Conservation (phyloP, 2,113 vertebrate genomes). For the Scalopus aquaticus region DNA sequence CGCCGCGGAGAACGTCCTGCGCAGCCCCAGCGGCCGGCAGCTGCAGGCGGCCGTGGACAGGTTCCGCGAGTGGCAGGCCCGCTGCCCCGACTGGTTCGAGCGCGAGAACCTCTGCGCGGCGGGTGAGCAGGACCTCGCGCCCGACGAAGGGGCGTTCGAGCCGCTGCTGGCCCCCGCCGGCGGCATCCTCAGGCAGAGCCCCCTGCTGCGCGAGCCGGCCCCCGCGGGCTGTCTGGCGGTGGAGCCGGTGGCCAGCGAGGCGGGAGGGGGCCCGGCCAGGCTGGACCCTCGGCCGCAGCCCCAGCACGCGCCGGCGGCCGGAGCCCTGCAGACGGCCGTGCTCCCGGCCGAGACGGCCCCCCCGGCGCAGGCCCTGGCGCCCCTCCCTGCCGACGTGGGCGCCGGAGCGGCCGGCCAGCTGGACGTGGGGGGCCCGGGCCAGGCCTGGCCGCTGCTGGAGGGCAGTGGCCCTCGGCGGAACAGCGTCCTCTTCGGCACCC, state of each 20-base stretch:
- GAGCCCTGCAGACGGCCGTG: slow-evolving; percentile 55
- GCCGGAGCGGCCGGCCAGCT: slow-evolving; percentile 24
- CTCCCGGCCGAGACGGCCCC: slow-evolving; percentile 50
- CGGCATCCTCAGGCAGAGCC: slow-evolving; percentile 80
- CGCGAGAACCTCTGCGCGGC: slow-evolving; percentile 83
- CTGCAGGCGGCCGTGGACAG: slow-evolving; percentile 87
- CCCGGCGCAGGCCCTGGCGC: slow-evolving; percentile 62
- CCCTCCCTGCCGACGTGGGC: not conserved
- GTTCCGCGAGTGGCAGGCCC: slow-evolving; percentile 89
- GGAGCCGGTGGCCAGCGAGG: slow-evolving; percentile 57
- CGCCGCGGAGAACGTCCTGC: slow-evolving; percentile 84
- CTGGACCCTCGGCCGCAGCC: slow-evolving; percentile 70
- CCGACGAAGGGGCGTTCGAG: slow-evolving; percentile 73
- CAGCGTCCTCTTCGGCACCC: slow-evolving; percentile 59
- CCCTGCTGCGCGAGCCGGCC: slow-evolving; percentile 80
- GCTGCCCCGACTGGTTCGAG: slow-evolving; percentile 93
- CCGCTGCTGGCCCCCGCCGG: not conserved
- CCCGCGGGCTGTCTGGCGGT: slow-evolving; percentile 8
- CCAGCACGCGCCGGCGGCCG: not conserved
- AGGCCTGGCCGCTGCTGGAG: slow-evolving; percentile 79
- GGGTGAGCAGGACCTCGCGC: slow-evolving; percentile 77
- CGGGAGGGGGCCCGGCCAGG: not conserved
- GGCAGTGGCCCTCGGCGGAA: slow-evolving; percentile 66
- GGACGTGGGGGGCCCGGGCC: slow-evolving; percentile 66
- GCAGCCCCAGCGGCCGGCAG: slow-evolving; percentile 87